Evolutionary conservation across 2,113 vertebrate genomes (phyloP), one percentile per base, ranked within the genome.

Genomic region (Cyanoliseus patagonus): DNA sequence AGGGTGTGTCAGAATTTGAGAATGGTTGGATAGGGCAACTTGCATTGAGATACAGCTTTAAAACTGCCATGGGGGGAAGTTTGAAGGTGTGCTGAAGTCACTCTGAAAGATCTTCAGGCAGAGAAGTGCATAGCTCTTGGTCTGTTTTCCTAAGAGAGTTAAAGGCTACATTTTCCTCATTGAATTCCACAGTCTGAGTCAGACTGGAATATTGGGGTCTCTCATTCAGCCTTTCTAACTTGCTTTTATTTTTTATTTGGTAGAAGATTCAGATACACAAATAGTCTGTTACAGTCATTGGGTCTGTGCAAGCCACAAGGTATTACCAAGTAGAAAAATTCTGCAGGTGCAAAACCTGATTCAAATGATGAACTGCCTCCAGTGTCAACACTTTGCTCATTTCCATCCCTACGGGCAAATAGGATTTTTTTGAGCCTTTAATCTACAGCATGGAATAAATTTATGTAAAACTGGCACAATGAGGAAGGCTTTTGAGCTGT

Each of bases 391-490:
- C 73, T 92, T 82, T 79, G 62, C 74, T 94, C 6, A 2, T 90
- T 94, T 66, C 83, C 44, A 86, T 74, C 44, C 83, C 69, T 62
- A 12, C 23, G 16, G 83, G 70, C 57, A 94, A 92, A 92, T 53
- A 62, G 0, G 17, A 68, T 20, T 86, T 90, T 95, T 86, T 75
- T 35, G 7, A 88, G 66, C 28, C 44, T 87, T 83, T 92, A 76
- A 79, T 92, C 70, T 86, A 57, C 55, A 62, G 11, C 74, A 49
- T 59, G 19, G 62, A 76, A 76, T 93, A 70, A 86, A 90, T 70
- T 84, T 96, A 93, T 86, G 91, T 92, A 95, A 92, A 96, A 93
- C 62, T 84, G 66, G 62, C 3, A 9, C 57, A 52, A 77, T 33
- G 81, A 94, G 67, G 86, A 84, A 87, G 62, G 86, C 49, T 94